Percentiles rank a stretch among this genome's conserved stretches.
Evolutionary conservation across 2,888 invertebrate genomes (phyloP).

Genomic region (Apeira syringaria): DNA sequence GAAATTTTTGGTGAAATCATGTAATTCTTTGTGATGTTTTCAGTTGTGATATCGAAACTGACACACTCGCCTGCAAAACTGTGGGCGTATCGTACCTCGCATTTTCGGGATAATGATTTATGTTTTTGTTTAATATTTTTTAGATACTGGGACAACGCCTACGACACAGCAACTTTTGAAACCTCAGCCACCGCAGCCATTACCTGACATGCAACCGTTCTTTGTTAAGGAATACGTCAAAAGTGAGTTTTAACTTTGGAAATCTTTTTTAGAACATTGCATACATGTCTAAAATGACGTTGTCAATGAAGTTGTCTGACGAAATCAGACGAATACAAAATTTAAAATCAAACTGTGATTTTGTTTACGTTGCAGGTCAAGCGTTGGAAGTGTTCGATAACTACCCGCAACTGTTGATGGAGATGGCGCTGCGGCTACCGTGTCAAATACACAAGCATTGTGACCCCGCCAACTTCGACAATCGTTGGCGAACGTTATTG

Average conservation of each 20-base stretch:
- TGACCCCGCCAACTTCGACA: conserved; percentile 83
- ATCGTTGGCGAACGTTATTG: conserved; percentile 90
- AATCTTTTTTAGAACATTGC: no score
- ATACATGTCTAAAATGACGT: no score
- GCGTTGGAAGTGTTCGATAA: conserved; percentile 96
- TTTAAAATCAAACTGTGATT: no score
- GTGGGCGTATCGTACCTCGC: no score
- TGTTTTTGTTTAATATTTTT: neutral
- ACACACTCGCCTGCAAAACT: no score
- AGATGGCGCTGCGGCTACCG: conserved; percentile 96
- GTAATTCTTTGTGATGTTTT: no score
- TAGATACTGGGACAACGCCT: conserved; percentile 61
- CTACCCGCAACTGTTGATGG: conserved; percentile 96
- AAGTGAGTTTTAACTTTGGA: conserved; percentile 59
- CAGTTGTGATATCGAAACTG: no score
- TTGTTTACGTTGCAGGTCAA: conserved; percentile 87
- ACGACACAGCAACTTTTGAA: conserved; percentile 89
- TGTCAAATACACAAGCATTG: conserved; percentile 95
- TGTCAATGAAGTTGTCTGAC: no score
- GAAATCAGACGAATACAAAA: no score
- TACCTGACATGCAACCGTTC: conserved; percentile 98
- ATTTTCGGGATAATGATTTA: no score
- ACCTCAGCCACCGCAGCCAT: conserved; percentile 90
- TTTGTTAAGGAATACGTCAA: conserved; percentile 96
- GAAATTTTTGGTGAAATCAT: no score